phyloP scores from a whole-genome alignment of 2,113 vertebrate genomes.

The Recurvirostra avosetta region DNA sequence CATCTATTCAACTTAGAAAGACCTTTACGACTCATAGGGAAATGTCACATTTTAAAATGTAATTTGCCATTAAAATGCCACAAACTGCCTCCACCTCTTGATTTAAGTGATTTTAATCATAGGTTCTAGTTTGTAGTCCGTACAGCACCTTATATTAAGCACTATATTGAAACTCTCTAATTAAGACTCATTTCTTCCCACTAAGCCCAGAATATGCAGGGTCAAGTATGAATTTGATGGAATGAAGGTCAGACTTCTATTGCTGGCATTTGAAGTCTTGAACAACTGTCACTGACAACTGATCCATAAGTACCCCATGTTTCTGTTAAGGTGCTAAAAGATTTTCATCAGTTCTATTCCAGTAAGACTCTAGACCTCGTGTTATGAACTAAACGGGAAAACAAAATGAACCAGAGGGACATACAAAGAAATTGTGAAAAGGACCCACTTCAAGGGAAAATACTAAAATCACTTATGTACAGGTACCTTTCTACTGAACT shows the following conservation, averaged over 20 bases:
- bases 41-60: not conserved
- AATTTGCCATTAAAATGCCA: slow-evolving; percentile 13
- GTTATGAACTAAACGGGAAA: not conserved
- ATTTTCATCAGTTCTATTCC: not conserved
- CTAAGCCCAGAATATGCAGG: not conserved
- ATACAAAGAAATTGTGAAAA: not conserved
- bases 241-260: not conserved
- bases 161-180: not conserved
- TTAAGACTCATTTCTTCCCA: not conserved
- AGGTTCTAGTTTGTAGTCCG: not conserved
- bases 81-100: not conserved
- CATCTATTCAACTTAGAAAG: not conserved
- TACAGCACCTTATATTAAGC: not conserved
- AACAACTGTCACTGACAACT: not conserved
- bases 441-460: not conserved
- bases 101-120: not conserved
- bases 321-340: not conserved
- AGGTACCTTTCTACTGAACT: not conserved
- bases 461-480: not conserved
- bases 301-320: not conserved
- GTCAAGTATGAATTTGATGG: not conserved
- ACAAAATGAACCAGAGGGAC: not conserved
- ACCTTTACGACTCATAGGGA: not conserved
- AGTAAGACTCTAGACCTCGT: not conserved
- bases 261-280: not conserved